Percentiles rank a stretch among this genome's conserved stretches.
phyloP scores from a whole-genome alignment of 2,113 vertebrate species.

The Colossoma macropomum region DNA sequence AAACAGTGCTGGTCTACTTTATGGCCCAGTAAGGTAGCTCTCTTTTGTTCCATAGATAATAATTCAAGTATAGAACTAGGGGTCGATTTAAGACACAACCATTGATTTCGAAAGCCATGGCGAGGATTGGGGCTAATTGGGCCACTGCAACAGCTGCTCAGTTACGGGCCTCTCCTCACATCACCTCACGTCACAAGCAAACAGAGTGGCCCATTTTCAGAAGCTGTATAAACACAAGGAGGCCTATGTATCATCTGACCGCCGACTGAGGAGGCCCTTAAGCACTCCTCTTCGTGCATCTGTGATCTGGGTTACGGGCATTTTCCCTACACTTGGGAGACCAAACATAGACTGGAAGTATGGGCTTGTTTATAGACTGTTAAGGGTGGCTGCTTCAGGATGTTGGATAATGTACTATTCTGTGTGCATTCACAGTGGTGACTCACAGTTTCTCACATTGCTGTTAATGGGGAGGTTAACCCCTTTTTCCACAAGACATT shows the following conservation, averaged over 20 bases:
- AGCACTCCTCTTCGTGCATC: background rate
- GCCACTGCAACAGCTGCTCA: constrained; percentile 29
- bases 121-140: constrained; percentile 24
- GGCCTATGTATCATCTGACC: background rate
- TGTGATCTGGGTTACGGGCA: background rate
- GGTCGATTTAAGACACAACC: background rate
- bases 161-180: constrained; percentile 23
- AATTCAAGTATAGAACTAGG: background rate
- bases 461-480: background rate
- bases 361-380: constrained; percentile 21
- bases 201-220: constrained; percentile 19
- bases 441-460: constrained; percentile 18
- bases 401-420: background rate
- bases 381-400: background rate
- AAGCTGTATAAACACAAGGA: constrained; percentile 21
- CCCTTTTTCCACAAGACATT: too few relatives aligned
- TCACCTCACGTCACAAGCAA: constrained; percentile 23
- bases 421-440: constrained; percentile 3
- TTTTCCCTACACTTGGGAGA: constrained; percentile 8
- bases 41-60: background rate
- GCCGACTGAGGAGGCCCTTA: constrained; percentile 5
- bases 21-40: background rate
- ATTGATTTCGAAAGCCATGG: constrained; percentile 49
- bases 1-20: background rate
- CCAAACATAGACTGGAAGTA: constrained; percentile 8